These are phyloP conservation scores for Oncopodura yosiiana DNA, from an alignment of 1,140 invertebrate genomes.

Conservation along the genomic window DNA sequence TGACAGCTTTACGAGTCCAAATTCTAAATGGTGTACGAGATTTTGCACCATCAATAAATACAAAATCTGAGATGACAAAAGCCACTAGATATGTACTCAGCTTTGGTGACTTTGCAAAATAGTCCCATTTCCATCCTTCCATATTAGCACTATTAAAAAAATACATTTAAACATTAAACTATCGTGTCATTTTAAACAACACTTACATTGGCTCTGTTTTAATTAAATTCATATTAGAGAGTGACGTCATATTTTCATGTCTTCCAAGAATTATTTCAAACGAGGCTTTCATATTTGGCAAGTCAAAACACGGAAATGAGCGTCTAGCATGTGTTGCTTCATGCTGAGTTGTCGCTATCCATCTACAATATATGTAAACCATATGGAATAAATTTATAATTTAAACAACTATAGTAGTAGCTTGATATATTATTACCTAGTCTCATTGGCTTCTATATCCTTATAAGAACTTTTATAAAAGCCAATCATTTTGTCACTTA, in stretches of 20 bases:
- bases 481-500: too few species aligned
- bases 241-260: conserved; percentile 50
- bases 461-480: too few species aligned
- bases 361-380: background rate
- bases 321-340: conserved; percentile 48
- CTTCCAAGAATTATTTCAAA: conserved; percentile 65
- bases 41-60: background rate
- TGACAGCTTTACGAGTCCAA: conserved; percentile 79
- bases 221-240: conserved; percentile 71
- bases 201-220: conserved; percentile 44
- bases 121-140: conserved; percentile 49
- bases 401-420: background rate
- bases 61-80: conserved; percentile 67
- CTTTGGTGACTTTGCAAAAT: conserved; percentile 59
- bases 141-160: conserved; percentile 28
- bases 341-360: conserved; percentile 38
- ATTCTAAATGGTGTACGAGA: too few species aligned
- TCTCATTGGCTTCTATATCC: background rate
- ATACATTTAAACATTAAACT: too few species aligned
- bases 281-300: conserved; percentile 51
- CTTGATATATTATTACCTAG: background rate
- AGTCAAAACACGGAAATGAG: conserved; percentile 54
- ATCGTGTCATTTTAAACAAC: background rate
- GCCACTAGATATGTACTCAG: conserved; percentile 79
- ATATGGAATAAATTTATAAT: background rate